phyloP scores from a whole-genome alignment of 2,888 invertebrate genomes.

The Tenthredo mesomela region DNA sequence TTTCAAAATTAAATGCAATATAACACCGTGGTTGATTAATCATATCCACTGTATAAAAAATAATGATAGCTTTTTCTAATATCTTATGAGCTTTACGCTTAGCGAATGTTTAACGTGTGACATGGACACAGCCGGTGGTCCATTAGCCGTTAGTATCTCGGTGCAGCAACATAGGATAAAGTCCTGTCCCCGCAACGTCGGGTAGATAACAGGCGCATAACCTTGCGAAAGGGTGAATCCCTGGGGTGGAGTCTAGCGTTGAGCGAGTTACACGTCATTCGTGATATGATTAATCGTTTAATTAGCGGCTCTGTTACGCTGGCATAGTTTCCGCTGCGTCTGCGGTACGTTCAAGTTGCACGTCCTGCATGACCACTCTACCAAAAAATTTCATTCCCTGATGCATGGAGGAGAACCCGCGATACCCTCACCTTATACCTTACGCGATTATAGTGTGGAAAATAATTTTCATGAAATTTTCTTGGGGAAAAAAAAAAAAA shows the following conservation, averaged over 20 bases:
- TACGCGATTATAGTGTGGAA: not conserved
- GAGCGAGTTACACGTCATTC: constrained; percentile 69
- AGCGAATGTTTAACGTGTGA: constrained; percentile 18
- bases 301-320: constrained; percentile 75
- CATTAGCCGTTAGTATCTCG: constrained; percentile 32
- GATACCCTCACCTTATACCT: not conserved
- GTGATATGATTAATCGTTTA: constrained; percentile 77
- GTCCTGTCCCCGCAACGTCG: constrained; percentile 19
- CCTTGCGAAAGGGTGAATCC: constrained; percentile 41
- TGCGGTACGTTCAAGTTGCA: not conserved
- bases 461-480: not conserved
- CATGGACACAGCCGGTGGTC: constrained; percentile 14
- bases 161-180: constrained; percentile 26
- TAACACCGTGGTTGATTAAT: not conserved
- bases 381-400: constrained; percentile 27
- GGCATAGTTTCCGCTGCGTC: constrained; percentile 67
- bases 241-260: constrained; percentile 19
- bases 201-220: constrained; percentile 38
- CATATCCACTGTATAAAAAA: not conserved
- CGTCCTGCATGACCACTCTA: not conserved
- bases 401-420: not conserved
- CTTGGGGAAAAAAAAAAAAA: too few relatives aligned
- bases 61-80: not conserved
- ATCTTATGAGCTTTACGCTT: not conserved
- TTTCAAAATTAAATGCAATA: not conserved